Evolutionary conservation across 2,888 invertebrate species (phyloP).

Genomic region (Macrophya annulata): DNA sequence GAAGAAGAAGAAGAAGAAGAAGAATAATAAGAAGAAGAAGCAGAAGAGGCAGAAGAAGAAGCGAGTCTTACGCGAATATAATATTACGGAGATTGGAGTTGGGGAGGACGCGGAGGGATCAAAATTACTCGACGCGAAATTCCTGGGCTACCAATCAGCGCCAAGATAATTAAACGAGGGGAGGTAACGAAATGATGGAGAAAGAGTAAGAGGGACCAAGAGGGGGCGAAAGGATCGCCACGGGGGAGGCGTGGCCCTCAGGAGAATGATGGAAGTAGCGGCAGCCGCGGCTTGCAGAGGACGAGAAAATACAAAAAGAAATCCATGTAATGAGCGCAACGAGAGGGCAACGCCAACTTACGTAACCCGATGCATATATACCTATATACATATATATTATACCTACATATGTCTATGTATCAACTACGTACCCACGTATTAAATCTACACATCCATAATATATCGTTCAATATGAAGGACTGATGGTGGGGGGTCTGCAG

Average conservation of each 20-base stretch:
- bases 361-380: conserved; percentile 30
- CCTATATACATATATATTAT: no score
- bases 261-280: conserved; percentile 76
- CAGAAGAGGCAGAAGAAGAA: conserved; percentile 56
- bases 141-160: conserved; percentile 78
- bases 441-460: conserved; percentile 27
- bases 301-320: conserved; percentile 64
- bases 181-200: conserved; percentile 63
- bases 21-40: conserved; percentile 56
- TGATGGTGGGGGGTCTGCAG: neutral
- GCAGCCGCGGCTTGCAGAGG: conserved; percentile 61
- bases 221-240: conserved; percentile 74
- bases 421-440: neutral
- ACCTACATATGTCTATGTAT: neutral
- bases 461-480: neutral
- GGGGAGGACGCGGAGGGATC: conserved; percentile 71
- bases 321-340: conserved; percentile 61
- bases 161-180: conserved; percentile 78
- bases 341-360: conserved; percentile 45
- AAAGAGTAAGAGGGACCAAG: conserved; percentile 58
- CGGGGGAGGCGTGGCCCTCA: conserved; percentile 76
- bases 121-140: conserved; percentile 78
- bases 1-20: conserved; percentile 56
- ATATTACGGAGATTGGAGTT: conserved; percentile 66
- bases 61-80: conserved; percentile 60